A percentile compares a stretch with the other conserved stretches of the same genome.
These are phyloP conservation scores for Gymnoscopelus microlampas DNA, from an alignment of 2,797 vertebrate species.

Conservation along the genomic window DNA sequence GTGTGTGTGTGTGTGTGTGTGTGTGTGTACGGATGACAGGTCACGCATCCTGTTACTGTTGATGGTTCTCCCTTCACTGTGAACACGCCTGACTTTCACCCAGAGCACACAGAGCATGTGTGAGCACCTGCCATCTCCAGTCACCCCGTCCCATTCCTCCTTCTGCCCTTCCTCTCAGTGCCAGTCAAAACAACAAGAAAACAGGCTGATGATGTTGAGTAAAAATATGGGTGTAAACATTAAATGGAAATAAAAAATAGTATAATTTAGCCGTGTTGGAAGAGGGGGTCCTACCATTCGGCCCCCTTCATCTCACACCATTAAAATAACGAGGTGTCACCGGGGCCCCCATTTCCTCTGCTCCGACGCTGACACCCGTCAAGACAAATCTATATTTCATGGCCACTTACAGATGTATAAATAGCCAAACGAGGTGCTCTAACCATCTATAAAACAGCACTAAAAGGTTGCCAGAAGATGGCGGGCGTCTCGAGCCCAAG, in stretches of 20 bases:
- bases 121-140: slow-evolving; percentile 29
- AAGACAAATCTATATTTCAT: slow-evolving; percentile 88
- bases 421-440: slow-evolving; percentile 84
- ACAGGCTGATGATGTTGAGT: slow-evolving; percentile 35
- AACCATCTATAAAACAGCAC: slow-evolving; percentile 85
- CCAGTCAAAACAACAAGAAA: slow-evolving; percentile 31
- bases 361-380: slow-evolving; percentile 78
- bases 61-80: slow-evolving; percentile 51
- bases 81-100: slow-evolving; percentile 59
- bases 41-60: slow-evolving; percentile 72
- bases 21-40: slow-evolving; percentile 63
- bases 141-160: slow-evolving; percentile 12
- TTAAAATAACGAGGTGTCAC: slow-evolving; percentile 85
- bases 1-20: neutral
- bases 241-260: slow-evolving; percentile 18
- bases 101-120: slow-evolving; percentile 44
- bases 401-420: slow-evolving; percentile 88
- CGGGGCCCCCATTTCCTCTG: slow-evolving; percentile 58
- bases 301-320: slow-evolving; percentile 72
- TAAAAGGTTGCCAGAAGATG: slow-evolving; percentile 86
- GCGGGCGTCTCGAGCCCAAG: slow-evolving; percentile 71
- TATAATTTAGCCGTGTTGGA: slow-evolving; percentile 63
- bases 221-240: slow-evolving; percentile 61
- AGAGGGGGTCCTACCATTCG: slow-evolving; percentile 49
- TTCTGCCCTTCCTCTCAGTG: slow-evolving; percentile 19